A percentile compares a stretch with the other conserved stretches of the same genome.
phyloP scores from a whole-genome alignment of 2,888 invertebrate species.

The Mimumesa dahlbomi region DNA sequence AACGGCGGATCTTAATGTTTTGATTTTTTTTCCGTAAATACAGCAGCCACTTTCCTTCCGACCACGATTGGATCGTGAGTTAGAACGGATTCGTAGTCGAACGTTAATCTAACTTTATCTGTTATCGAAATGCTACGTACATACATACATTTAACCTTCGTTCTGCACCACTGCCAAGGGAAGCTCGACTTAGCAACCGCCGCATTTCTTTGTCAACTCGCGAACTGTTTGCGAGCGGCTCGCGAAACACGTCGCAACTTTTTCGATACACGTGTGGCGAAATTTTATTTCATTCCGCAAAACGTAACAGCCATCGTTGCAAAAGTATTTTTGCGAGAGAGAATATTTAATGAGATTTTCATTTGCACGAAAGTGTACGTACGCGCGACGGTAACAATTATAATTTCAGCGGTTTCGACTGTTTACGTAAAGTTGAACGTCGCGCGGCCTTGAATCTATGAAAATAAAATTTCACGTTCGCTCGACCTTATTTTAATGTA shows the following conservation, averaged over 20 bases:
- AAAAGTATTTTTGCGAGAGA: too few species aligned
- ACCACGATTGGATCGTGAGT: too few species aligned
- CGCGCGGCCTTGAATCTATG: conserved; percentile 14
- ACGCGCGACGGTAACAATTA: too few species aligned
- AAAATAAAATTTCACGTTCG: conserved; percentile 28
- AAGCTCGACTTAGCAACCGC: conserved; percentile 33
- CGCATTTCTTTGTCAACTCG: conserved; percentile 21
- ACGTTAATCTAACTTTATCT: too few species aligned
- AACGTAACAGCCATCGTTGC: background rate
- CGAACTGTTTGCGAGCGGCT: conserved; percentile 5
- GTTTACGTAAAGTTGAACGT: conserved; percentile 32
- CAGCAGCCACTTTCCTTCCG: too few species aligned
- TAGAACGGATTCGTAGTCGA: too few species aligned
- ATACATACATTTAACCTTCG: background rate
- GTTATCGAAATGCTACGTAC: too few species aligned
- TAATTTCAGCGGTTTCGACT: background rate
- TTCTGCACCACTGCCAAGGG: conserved; percentile 3
- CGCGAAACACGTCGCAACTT: background rate
- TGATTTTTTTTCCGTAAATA: too few species aligned
- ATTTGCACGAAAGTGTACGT: too few species aligned
- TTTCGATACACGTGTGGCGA: background rate
- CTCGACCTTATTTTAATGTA: too few species aligned
- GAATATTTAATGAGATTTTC: too few species aligned
- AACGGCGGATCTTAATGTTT: too few species aligned
- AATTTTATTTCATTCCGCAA: background rate